These are phyloP conservation scores for Meloidogyne hapla DNA, from an alignment of 1,140 invertebrate genomes.

Conservation along the genomic window DNA sequence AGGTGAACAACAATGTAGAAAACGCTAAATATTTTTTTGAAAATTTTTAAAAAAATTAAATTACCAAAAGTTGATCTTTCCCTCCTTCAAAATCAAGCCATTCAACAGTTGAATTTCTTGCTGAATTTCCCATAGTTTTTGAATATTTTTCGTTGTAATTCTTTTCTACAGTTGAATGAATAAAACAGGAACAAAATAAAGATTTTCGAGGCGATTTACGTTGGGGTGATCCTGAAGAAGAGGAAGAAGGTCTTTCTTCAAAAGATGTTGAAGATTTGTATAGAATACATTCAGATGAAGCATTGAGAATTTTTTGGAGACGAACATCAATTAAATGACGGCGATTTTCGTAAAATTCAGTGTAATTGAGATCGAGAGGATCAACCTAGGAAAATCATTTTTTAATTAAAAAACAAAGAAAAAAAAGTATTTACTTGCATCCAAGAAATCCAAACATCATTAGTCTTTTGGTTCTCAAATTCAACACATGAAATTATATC, in stretches of 20 bases:
- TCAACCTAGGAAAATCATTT: slow-evolving; percentile 36
- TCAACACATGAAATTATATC: slow-evolving; percentile 51
- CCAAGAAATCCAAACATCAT: slow-evolving; percentile 48
- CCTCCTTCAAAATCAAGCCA: slow-evolving; percentile 22
- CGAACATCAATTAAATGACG: slow-evolving; percentile 43
- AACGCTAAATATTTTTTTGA: slow-evolving; percentile 32
- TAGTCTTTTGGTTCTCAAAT: slow-evolving; percentile 44
- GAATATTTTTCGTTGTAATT: not conserved
- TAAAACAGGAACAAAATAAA: not conserved
- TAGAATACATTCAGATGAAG: not conserved
- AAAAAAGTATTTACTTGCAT: slow-evolving; percentile 22
- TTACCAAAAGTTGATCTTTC: slow-evolving; percentile 16
- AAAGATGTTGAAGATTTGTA: not conserved
- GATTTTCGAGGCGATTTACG: not conserved
- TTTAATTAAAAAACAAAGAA: not conserved
- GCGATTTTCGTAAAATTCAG: slow-evolving; percentile 43
- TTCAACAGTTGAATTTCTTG: slow-evolving; percentile 28
- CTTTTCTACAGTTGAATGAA: slow-evolving; percentile 13
- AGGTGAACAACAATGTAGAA: slow-evolving; percentile 39
- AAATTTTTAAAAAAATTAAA: not conserved
- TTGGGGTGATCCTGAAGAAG: not conserved
- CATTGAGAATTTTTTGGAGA: slow-evolving; percentile 29
- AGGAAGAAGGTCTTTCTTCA: not conserved
- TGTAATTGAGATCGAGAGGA: slow-evolving; percentile 48
- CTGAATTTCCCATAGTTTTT: slow-evolving; percentile 17